Evolutionary conservation across 2,113 vertebrate genomes (phyloP), one percentile per base, ranked within the genome.

Genomic region (Lepus americanus): DNA sequence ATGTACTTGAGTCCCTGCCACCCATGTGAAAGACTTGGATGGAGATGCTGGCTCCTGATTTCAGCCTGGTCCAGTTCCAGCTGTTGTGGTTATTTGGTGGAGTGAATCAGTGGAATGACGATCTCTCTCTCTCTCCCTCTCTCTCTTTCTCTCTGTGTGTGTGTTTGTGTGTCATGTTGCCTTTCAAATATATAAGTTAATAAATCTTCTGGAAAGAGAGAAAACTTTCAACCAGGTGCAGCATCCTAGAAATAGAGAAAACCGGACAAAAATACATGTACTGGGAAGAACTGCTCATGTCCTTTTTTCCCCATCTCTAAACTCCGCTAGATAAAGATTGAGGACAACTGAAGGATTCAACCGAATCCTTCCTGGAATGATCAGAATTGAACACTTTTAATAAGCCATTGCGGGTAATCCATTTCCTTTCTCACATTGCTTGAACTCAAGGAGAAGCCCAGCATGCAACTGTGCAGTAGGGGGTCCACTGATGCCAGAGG

Each of bases 331-430:
- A 73, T 78, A 59, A 87, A 78, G 31, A 92, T 25, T 73, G 19
- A 90, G 23, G 11, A 69, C 49, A 90, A 51, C 63, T 72, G 36
- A 66, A 64, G 25, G 25, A 78, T 36, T 86, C 85, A 88, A 64
- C 69, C 86, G 27, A 91, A 51, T 55, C 19, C 22, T 90, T 95
- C 36, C 63, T 51, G 36, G 31, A 95, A 77, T 87, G 49, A 53
- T 63, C 67, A 67, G 1, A 87, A 33, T 87, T 87, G n/a, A 94
- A 51, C 2, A 70, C 11, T 79, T 95, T 39, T 66, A 78, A 69
- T 39, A 90, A 78, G 5, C 36, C 61, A 76, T 81, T 79, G 25
- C 29, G 61, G 79, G n/a, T 25, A 93, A 86, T 51, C 25, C 13
- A 51, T 69, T 89, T 82, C 10, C 33, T 85, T 76, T 84, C 33